phyloP scores from a whole-genome alignment of 2,888 invertebrate species.

The Caenorhabditis zanzibari region DNA sequence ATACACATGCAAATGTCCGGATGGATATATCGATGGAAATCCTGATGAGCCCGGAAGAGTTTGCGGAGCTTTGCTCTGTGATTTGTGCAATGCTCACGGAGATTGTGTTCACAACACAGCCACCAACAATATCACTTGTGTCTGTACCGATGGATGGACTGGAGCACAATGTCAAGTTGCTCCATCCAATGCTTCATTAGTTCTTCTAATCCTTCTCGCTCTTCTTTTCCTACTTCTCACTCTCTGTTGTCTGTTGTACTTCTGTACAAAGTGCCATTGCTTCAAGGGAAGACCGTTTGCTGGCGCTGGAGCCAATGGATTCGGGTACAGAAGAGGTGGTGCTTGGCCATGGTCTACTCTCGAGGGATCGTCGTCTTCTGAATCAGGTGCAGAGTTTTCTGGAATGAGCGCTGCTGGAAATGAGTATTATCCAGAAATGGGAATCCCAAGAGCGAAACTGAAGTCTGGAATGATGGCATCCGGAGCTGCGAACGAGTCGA shows the following conservation, averaged over 20 bases:
- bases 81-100: conserved; percentile 80
- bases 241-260: conserved; percentile 81
- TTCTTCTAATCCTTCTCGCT: conserved; percentile 81
- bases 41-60: conserved; percentile 81
- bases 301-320: conserved; percentile 62
- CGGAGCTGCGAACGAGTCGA: conserved; percentile 16
- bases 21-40: conserved; percentile 81
- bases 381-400: conserved; percentile 79
- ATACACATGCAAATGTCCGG: conserved; percentile 82
- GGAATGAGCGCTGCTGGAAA: conserved; percentile 74
- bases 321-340: conserved; percentile 71
- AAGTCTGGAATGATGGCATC: conserved; percentile 60
- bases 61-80: conserved; percentile 81
- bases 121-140: conserved; percentile 82
- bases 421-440: conserved; percentile 82
- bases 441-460: conserved; percentile 83
- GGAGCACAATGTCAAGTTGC: conserved; percentile 81
- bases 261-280: conserved; percentile 83
- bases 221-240: conserved; percentile 82
- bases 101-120: conserved; percentile 82
- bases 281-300: conserved; percentile 72
- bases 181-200: conserved; percentile 78
- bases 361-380: conserved; percentile 81
- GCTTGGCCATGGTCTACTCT: conserved; percentile 82
- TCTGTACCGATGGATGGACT: conserved; percentile 81